phyloP scores from a whole-genome alignment of 2,797 vertebrate genomes.

The Etheostoma nigrum region DNA sequence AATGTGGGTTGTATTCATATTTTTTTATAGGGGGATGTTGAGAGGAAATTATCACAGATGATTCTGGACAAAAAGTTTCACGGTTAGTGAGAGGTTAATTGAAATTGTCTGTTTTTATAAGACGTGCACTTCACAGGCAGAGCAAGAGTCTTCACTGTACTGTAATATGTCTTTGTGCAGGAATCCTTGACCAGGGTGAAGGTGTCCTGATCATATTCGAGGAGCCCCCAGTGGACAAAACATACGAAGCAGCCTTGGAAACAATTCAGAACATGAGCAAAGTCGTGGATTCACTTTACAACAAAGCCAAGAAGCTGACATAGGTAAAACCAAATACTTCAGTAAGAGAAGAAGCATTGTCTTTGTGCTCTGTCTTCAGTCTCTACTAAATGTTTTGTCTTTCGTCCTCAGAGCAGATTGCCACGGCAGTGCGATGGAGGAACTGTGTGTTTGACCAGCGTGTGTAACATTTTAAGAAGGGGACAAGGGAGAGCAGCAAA shows the following conservation, averaged over 20 bases:
- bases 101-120: rapidly evolving
- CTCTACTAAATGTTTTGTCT: slow-evolving; percentile 5
- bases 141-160: not conserved
- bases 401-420: slow-evolving; percentile 74
- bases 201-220: slow-evolving; percentile 99
- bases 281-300: slow-evolving; percentile 99
- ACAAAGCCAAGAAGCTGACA: slow-evolving; percentile 99
- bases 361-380: rapidly evolving
- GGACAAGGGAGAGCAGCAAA: slow-evolving; percentile 77
- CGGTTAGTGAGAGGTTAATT: slow-evolving; percentile 82
- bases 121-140: not conserved
- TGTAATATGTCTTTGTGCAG: slow-evolving; percentile 69
- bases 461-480: slow-evolving; percentile 85
- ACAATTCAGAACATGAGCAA: slow-evolving; percentile 99
- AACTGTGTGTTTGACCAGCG: slow-evolving; percentile 86
- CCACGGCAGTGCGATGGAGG: slow-evolving; percentile 77
- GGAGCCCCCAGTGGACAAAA: slow-evolving; percentile 99
- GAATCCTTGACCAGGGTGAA: slow-evolving; percentile 99
- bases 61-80: slow-evolving; percentile 99
- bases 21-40: slow-evolving; percentile 90
- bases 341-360: rapidly evolving
- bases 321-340: slow-evolving; percentile 84
- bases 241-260: slow-evolving; percentile 97
- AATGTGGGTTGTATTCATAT: rapidly evolving
- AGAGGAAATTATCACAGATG: slow-evolving; percentile 99